phyloP scores from a whole-genome alignment of 2,888 invertebrate species.

The Caenorhabditis sp. region DNA sequence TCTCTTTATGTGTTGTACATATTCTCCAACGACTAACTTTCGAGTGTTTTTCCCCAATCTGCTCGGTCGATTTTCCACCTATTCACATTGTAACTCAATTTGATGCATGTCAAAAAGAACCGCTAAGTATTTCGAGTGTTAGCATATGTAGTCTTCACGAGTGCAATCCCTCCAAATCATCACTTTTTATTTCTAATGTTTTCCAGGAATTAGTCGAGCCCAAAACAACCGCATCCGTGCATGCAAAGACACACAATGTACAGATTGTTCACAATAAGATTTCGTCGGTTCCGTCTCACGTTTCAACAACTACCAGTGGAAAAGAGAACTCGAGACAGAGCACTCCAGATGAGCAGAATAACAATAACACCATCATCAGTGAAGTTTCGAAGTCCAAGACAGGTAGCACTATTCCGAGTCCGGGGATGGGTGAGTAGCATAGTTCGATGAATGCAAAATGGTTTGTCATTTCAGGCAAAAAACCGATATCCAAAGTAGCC shows the following conservation, averaged over 20 bases:
- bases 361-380: conserved; percentile 42
- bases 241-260: conserved; percentile 61
- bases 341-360: conserved; percentile 59
- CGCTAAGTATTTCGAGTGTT: conserved; percentile 19
- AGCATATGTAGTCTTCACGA: conserved; percentile 31
- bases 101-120: conserved; percentile 34
- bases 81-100: conserved; percentile 4
- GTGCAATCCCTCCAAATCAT: not conserved
- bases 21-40: conserved; percentile 1
- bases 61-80: conserved; percentile 12
- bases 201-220: conserved; percentile 66
- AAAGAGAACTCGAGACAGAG: conserved; percentile 49
- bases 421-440: conserved; percentile 50
- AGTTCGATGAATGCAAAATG: not conserved
- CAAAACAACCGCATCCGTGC: conserved; percentile 52
- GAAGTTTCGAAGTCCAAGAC: conserved; percentile 5
- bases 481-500: conserved; percentile 66
- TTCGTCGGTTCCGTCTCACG: conserved; percentile 58
- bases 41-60: conserved; percentile 38
- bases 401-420: conserved; percentile 34
- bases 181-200: not conserved
- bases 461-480: conserved; percentile 48
- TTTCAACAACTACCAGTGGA: conserved; percentile 6
- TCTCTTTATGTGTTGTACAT: conserved; percentile 46
- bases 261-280: conserved; percentile 63